phyloP scores from a whole-genome alignment of 2,797 vertebrate species.

The Carcharodon carcharias region DNA sequence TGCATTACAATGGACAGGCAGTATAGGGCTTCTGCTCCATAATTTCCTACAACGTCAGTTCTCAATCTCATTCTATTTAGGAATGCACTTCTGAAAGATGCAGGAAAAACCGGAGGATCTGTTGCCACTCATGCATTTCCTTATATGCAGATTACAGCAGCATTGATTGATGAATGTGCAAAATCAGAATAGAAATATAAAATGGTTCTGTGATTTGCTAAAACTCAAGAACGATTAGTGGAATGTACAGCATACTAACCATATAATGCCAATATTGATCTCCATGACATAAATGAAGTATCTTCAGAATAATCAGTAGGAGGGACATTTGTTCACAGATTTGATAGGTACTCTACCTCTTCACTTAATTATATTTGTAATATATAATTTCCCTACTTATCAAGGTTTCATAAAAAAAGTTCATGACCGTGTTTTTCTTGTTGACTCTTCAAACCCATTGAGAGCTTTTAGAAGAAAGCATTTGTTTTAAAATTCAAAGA shows the following conservation, averaged over 20 bases:
- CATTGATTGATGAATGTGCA: not conserved
- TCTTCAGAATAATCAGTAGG: not conserved
- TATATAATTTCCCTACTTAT: not conserved
- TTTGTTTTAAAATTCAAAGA: not conserved
- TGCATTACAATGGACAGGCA: not conserved
- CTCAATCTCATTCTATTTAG: not conserved
- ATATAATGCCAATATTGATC: not conserved
- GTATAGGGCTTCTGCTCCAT: not conserved
- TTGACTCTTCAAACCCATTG: not conserved
- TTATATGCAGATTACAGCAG: not conserved
- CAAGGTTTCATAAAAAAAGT: not conserved
- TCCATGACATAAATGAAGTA: not conserved
- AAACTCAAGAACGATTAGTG: not conserved
- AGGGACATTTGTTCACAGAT: not conserved
- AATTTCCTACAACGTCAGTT: not conserved
- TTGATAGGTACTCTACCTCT: not conserved
- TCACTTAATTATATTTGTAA: not conserved
- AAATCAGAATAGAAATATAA: not conserved
- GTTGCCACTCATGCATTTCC: not conserved
- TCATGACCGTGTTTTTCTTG: not conserved
- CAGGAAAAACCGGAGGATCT: not conserved
- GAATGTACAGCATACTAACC: not conserved
- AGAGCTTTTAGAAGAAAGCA: conserved; percentile 12
- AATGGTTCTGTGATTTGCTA: conserved; percentile 9
- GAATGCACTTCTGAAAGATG: not conserved